These are phyloP conservation scores for Euzophera pinguis DNA, from an alignment of 2,888 invertebrate genomes.

Conservation along the genomic window DNA sequence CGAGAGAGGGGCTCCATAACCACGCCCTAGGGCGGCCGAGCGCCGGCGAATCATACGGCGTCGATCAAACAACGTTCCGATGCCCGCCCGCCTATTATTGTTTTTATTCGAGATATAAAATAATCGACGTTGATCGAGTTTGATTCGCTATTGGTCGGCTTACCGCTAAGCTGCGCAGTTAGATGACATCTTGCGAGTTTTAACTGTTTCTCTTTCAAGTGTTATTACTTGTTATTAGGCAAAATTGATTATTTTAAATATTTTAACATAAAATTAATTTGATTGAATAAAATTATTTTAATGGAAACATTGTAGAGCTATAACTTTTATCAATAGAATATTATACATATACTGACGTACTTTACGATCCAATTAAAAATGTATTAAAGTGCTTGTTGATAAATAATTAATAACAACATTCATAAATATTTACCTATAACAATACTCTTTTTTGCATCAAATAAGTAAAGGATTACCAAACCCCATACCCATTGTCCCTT, in stretches of 20 bases:
- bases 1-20: slow-evolving; percentile 34
- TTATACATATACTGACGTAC: too few relatives aligned
- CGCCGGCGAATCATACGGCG: slow-evolving; percentile 70
- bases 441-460: too few relatives aligned
- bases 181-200: not conserved
- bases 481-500: too few relatives aligned
- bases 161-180: not conserved
- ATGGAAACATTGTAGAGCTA: too few relatives aligned
- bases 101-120: slow-evolving; percentile 76
- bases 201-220: not conserved
- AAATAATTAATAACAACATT: too few relatives aligned
- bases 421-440: too few relatives aligned
- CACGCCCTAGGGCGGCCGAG: slow-evolving; percentile 71
- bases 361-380: too few relatives aligned
- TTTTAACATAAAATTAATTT: too few relatives aligned
- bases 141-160: slow-evolving; percentile 7
- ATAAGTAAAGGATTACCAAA: too few relatives aligned
- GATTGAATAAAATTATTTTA: too few relatives aligned
- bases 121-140: slow-evolving; percentile 37
- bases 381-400: too few relatives aligned
- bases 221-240: not conserved
- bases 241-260: not conserved
- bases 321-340: too few relatives aligned
- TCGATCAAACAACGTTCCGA: slow-evolving; percentile 73
- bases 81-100: slow-evolving; percentile 70